These are phyloP conservation scores for Chelonoidis abingdonii DNA, from an alignment of 2,113 vertebrate genomes.

Conservation along the genomic window DNA sequence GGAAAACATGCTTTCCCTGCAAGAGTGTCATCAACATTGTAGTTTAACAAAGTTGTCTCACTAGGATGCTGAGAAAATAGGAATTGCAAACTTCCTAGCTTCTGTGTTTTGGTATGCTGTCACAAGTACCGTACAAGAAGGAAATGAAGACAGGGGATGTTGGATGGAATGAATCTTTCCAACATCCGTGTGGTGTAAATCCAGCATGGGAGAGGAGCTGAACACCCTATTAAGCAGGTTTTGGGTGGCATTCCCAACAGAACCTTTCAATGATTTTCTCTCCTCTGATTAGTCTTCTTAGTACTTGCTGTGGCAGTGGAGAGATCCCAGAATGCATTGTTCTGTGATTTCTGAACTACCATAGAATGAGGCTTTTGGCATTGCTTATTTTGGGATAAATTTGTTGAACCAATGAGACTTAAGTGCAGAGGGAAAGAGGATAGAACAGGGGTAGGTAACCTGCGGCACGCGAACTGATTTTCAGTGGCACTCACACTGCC, in stretches of 20 bases:
- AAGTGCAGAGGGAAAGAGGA: not conserved
- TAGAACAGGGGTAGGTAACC: not conserved
- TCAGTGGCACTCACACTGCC: no score
- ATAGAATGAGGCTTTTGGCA: not conserved
- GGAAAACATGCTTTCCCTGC: accelerated
- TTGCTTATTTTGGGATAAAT: not conserved
- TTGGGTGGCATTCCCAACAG: not conserved
- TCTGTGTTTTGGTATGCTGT: not conserved
- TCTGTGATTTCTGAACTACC: not conserved
- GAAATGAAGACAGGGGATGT: accelerated
- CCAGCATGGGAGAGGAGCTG: not conserved
- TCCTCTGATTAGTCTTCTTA: not conserved
- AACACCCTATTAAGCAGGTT: accelerated
- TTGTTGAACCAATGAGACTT: not conserved
- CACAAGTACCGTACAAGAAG: not conserved
- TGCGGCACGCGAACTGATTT: no score
- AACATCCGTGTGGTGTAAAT: not conserved
- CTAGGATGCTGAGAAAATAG: not conserved
- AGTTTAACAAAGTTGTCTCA: not conserved
- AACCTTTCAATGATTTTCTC: slow-evolving; percentile 10
- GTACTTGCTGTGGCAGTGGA: accelerated
- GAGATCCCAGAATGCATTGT: not conserved
- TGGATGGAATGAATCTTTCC: not conserved
- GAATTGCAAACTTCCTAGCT: accelerated
- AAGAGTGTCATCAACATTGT: accelerated